Conservation (phyloP, 1,140 invertebrate genomes). For the Drosophila erecta region DNA sequence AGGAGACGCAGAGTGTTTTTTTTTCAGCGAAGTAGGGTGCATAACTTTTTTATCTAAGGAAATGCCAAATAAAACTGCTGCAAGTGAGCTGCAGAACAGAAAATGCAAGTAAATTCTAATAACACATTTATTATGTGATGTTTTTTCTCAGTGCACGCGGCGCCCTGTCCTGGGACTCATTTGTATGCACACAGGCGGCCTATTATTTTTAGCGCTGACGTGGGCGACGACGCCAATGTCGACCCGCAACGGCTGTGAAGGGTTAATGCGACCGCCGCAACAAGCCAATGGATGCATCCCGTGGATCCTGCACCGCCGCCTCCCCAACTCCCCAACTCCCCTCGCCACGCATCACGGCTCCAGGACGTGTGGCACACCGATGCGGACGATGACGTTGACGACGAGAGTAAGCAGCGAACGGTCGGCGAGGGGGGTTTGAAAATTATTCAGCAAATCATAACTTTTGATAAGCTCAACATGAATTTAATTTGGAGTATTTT, state of each 20-base stretch:
- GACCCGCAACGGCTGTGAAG: slow-evolving; percentile 39
- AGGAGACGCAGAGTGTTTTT: too few relatives aligned
- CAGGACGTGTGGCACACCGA: slow-evolving; percentile 22
- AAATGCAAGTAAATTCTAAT: too few relatives aligned
- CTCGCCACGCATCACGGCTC: not conserved
- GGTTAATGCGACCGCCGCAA: slow-evolving; percentile 45
- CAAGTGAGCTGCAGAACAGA: too few relatives aligned
- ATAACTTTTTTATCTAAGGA: too few relatives aligned
- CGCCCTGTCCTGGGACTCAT: slow-evolving; percentile 60
- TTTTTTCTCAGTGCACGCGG: not conserved
- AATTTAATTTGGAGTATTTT: too few relatives aligned
- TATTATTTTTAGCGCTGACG: slow-evolving; percentile 77
- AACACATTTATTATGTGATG: not conserved
- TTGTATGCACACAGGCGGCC: slow-evolving; percentile 79
- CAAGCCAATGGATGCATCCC: slow-evolving; percentile 48
- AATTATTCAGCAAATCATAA: not conserved
- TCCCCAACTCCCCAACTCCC: not conserved
- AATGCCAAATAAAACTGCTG: too few relatives aligned
- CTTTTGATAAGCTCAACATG: too few relatives aligned
- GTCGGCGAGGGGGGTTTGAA: not conserved
- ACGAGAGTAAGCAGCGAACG: slow-evolving; percentile 7
- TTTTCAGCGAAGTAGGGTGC: too few relatives aligned
- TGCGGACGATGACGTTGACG: slow-evolving; percentile 10
- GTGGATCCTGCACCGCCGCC: slow-evolving; percentile 1
- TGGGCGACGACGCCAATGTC: slow-evolving; percentile 43